These are phyloP conservation scores for Merodon equestris DNA, from an alignment of 2,888 invertebrate genomes.

Conservation along the genomic window DNA sequence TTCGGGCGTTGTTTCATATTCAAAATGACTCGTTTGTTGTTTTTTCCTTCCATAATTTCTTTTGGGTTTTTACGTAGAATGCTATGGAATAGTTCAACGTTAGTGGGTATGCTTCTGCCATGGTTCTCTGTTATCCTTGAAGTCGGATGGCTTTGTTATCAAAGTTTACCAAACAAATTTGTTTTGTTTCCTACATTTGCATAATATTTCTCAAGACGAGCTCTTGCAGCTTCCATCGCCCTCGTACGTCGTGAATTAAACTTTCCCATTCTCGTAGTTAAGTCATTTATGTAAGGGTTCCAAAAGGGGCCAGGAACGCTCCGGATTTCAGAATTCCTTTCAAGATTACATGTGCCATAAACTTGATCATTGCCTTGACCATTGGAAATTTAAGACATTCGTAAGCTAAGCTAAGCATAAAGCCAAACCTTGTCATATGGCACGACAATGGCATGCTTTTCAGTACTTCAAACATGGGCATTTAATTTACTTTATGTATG, in stretches of 20 bases:
- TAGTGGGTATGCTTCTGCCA: conserved; percentile 27
- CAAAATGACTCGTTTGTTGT: conserved; percentile 26
- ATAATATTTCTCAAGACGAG: conserved; percentile 66
- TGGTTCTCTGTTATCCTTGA: conserved; percentile 20
- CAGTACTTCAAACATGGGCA: conserved; percentile 35
- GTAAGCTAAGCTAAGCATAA: too few species aligned
- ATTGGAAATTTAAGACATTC: conserved; percentile 37
- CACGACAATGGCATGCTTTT: not conserved
- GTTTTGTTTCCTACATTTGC: conserved; percentile 64
- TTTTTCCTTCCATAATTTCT: too few species aligned
- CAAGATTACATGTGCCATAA: conserved; percentile 40
- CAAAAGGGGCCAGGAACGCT: not conserved
- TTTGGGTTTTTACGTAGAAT: conserved; percentile 4
- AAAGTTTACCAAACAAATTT: conserved; percentile 68
- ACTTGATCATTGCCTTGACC: conserved; percentile 42
- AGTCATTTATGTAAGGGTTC: conserved; percentile 14
- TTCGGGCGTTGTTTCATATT: conserved; percentile 44
- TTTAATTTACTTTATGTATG: conserved; percentile 61
- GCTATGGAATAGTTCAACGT: conserved; percentile 14
- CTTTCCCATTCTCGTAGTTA: conserved; percentile 37
- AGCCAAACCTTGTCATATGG: conserved; percentile 13
- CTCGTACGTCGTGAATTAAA: conserved; percentile 35
- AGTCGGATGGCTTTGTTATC: conserved; percentile 66
- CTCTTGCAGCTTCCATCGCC: conserved; percentile 47
- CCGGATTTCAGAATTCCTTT: conserved; percentile 47